Evolutionary conservation across 2,797 vertebrate genomes (phyloP), one percentile per base, ranked within the genome.

Genomic region (Peromyscus aztecus): DNA sequence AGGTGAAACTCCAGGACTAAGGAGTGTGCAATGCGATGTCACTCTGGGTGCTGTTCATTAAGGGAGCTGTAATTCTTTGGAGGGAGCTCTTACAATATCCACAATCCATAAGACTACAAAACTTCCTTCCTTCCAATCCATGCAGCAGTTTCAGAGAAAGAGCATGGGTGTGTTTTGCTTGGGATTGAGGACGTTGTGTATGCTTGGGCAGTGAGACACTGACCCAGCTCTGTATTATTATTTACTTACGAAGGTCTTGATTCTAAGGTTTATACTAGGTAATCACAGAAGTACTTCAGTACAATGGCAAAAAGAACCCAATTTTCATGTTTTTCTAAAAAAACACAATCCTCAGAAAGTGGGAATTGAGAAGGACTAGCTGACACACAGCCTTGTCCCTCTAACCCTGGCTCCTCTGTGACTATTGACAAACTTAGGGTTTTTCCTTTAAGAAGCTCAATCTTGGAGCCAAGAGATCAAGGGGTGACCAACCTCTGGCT

Each of bases 211-310:
- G 34, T 37, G 34, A 55, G 34, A 37, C 17, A 87, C 23, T 37
- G 23, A 52, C 31, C 17, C 27, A 73, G 65, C 17, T 65, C 24
- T 29, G 78, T 29, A 67, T 12, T 34, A 85, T 49, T n/a, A n/a
- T 81, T 92, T 67, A 88, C 17, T 67, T 92, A 49, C 81, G 71
- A 87, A 89, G 65, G 55, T 40, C 69, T 93, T 77, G 13, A 61
- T 83, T 97, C 91, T 90, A 95, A 92, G 87, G 88, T 52, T 86
- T 57, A 61, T 65, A 92, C n/a, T 46, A 65, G 43, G 31, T 69
- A 89, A 69, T 78, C 63, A 31, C 37, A 92, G 77, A 85, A 88
- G 63, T 10, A 78, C 34, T 93, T 89, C 37, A 63, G 76, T 52
- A 94, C 0, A 92, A 24, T 92, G 85, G 63, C 83, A 69, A 69